Conservation (phyloP, 2,888 invertebrate species). For the Rhagium mordax region DNA sequence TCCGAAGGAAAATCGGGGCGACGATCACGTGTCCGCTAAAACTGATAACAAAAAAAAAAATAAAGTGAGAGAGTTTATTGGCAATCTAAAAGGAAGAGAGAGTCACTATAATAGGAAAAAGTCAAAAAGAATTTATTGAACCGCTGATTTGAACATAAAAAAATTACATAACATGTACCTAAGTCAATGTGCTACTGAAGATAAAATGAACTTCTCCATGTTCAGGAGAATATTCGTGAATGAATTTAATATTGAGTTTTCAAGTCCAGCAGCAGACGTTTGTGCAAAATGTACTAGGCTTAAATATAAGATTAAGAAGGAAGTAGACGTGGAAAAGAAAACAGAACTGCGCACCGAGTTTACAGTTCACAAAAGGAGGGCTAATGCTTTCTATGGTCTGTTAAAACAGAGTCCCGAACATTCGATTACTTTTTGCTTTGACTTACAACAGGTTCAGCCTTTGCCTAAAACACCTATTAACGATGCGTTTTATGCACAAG, state of each 20-base stretch:
- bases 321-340: neutral
- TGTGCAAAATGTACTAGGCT: slow-evolving; percentile 14
- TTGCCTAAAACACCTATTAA: slow-evolving; percentile 44
- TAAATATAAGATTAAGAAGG: neutral
- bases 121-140: neutral
- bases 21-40: neutral
- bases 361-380: neutral
- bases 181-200: neutral
- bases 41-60: neutral
- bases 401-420: neutral
- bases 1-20: neutral
- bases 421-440: slow-evolving; percentile 1
- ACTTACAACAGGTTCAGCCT: slow-evolving; percentile 41
- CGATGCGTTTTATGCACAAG: slow-evolving; percentile 47
- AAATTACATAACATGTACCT: neutral
- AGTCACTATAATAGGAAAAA: neutral
- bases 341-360: neutral
- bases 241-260: slow-evolving; percentile 37
- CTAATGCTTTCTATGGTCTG: slow-evolving; percentile 5
- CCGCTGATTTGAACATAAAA: neutral
- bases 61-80: neutral
- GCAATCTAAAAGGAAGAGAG: neutral
- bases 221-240: neutral
- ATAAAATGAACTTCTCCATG: neutral
- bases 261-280: slow-evolving; percentile 25